These are phyloP conservation scores for Caenorhabditis sp. DNA, from an alignment of 2,888 invertebrate species.

Conservation along the genomic window DNA sequence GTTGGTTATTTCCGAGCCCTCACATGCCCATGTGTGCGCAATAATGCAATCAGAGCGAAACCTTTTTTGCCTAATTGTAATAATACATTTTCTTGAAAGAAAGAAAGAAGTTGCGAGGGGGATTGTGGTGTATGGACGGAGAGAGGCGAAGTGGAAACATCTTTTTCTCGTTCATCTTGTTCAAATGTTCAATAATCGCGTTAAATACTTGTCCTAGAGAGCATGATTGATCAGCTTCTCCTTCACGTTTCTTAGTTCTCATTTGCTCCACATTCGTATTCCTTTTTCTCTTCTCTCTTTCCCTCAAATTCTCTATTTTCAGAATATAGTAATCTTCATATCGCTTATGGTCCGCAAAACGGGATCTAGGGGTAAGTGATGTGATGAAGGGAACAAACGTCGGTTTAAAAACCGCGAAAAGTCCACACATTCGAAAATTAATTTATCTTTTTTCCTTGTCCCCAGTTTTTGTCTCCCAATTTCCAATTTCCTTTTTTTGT, in stretches of 20 bases:
- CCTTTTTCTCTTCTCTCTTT: background rate
- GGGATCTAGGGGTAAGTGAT: slow-evolving; percentile 55
- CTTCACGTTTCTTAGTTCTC: slow-evolving; percentile 34
- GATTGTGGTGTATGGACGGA: background rate
- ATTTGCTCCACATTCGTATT: slow-evolving; percentile 19
- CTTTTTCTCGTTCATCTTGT: slow-evolving; percentile 52
- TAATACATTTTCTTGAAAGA: no score
- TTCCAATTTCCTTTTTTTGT: slow-evolving; percentile 2
- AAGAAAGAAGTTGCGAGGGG: slow-evolving; percentile 16
- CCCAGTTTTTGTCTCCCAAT: background rate
- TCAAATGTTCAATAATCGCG: slow-evolving; percentile 55
- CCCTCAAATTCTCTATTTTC: slow-evolving; percentile 1
- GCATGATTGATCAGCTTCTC: slow-evolving; percentile 54
- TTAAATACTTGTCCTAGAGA: slow-evolving; percentile 49
- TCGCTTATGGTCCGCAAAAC: slow-evolving; percentile 61
- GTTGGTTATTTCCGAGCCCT: slow-evolving; percentile 19
- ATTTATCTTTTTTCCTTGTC: slow-evolving; percentile 21
- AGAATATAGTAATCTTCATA: slow-evolving; percentile 38
- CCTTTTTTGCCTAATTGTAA: slow-evolving; percentile 9
- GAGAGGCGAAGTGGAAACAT: slow-evolving; percentile 33
- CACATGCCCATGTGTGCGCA: slow-evolving; percentile 39
- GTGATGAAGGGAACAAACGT: background rate
- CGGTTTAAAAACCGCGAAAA: slow-evolving; percentile 26
- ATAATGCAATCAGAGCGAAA: slow-evolving; percentile 43
- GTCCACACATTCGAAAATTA: slow-evolving; percentile 35